Percentiles rank a stretch among this genome's conserved stretches.
Evolutionary conservation across 2,888 invertebrate genomes (phyloP).

Genomic region (Papilio gigon): DNA sequence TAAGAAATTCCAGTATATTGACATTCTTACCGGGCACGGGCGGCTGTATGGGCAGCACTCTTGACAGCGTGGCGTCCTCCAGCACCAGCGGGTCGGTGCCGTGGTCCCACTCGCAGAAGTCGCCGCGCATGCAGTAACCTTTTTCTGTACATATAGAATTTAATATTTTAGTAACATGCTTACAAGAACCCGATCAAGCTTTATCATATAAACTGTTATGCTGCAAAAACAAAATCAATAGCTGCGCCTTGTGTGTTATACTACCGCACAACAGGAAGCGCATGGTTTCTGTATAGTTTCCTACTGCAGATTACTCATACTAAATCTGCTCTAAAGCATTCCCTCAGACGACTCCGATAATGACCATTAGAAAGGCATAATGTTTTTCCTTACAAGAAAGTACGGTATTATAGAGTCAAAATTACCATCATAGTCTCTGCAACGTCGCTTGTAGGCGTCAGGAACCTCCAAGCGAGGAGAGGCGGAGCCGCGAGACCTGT

Average conservation of each 20-base stretch:
- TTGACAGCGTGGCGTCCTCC: slow-evolving; percentile 87
- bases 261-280: too few species aligned
- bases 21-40: slow-evolving; percentile 63
- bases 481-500: slow-evolving; percentile 61
- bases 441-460: slow-evolving; percentile 84
- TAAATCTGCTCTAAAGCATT: too few species aligned
- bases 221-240: too few species aligned
- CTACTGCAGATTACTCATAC: too few species aligned
- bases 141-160: slow-evolving; percentile 83
- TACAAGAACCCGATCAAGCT: neutral
- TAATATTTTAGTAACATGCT: neutral
- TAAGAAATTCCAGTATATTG: too few species aligned
- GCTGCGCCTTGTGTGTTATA: too few species aligned
- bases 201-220: too few species aligned
- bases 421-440: slow-evolving; percentile 96
- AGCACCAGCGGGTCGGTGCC: slow-evolving; percentile 97
- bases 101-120: slow-evolving; percentile 98
- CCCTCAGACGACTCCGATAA: too few species aligned
- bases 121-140: slow-evolving; percentile 98
- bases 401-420: too few species aligned
- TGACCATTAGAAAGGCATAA: too few species aligned
- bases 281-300: too few species aligned
- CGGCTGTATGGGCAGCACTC: slow-evolving; percentile 66
- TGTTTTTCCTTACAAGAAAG: too few species aligned
- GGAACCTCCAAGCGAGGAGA: slow-evolving; percentile 67